Conservation (phyloP, 2,797 vertebrate genomes). For the Falco rusticolus region DNA sequence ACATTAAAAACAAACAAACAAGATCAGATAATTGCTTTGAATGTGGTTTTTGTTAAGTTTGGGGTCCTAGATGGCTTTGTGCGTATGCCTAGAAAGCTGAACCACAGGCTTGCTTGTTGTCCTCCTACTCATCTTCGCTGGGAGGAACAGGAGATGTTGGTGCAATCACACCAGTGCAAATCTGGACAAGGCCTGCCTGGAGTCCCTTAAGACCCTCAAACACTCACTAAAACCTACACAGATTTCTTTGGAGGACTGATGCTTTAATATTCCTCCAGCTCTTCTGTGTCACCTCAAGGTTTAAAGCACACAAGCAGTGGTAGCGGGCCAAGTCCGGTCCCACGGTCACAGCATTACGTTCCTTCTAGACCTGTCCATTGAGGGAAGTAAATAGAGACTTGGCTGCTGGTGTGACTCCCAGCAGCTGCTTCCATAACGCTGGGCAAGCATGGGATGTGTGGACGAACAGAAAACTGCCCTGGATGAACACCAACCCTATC, state of each 20-base stretch:
- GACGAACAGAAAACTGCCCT: neutral
- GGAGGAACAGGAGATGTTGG: neutral
- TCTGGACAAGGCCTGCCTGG: neutral
- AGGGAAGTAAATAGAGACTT: neutral
- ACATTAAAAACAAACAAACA: conserved; percentile 31
- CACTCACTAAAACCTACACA: neutral
- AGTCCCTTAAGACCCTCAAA: neutral
- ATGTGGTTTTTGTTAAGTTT: conserved; percentile 29
- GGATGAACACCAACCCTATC: neutral
- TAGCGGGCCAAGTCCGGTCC: neutral
- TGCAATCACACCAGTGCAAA: neutral
- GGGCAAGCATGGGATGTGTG: neutral
- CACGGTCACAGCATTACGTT: neutral
- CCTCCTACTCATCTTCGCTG: neutral
- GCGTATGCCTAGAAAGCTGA: neutral
- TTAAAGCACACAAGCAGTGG: neutral
- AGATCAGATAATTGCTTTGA: conserved; percentile 26
- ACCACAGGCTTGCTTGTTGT: neutral
- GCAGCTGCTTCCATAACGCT: neutral
- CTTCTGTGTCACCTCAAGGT: neutral
- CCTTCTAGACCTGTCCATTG: neutral
- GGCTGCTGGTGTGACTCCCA: neutral
- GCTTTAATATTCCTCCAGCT: neutral
- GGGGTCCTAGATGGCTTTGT: neutral
- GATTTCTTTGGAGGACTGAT: neutral